phyloP scores from a whole-genome alignment of 1,140 invertebrate genomes.

The Drosophila athabasca region DNA sequence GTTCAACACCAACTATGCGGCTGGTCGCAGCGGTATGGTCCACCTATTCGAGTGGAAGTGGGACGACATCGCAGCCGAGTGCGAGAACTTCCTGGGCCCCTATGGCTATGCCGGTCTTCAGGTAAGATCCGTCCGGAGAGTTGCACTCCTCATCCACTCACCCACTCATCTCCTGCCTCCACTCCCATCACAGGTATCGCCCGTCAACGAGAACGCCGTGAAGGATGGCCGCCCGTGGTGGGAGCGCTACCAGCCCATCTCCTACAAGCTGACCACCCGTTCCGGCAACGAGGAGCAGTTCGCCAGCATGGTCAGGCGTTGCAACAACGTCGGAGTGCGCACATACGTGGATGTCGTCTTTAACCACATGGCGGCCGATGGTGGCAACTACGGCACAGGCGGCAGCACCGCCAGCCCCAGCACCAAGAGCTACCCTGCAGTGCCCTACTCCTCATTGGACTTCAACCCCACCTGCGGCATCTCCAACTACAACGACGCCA shows the following conservation, averaged over 20 bases:
- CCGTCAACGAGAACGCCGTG: constrained; percentile 74
- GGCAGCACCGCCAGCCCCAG: constrained; percentile 85
- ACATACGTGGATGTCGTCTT: constrained; percentile 94
- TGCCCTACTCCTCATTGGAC: constrained; percentile 86
- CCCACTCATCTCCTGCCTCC: too few species aligned
- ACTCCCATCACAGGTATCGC: constrained; percentile 55
- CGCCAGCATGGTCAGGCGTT: constrained; percentile 88
- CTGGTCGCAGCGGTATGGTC: constrained; percentile 86
- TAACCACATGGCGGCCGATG: constrained; percentile 89
- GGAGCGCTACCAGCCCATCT: constrained; percentile 95
- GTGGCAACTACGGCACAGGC: constrained; percentile 84
- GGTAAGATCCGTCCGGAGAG: constrained; percentile 82
- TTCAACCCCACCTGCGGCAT: constrained; percentile 86
- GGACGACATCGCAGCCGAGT: constrained; percentile 93
- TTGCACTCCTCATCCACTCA: too few species aligned
- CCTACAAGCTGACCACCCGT: constrained; percentile 90
- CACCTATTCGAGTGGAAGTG: constrained; percentile 94
- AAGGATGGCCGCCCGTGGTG: constrained; percentile 88
- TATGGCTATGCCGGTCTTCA: constrained; percentile 90
- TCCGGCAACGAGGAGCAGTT: constrained; percentile 90
- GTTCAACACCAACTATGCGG: constrained; percentile 77
- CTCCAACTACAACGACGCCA: constrained; percentile 85
- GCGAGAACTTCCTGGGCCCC: constrained; percentile 91
- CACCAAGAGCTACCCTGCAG: constrained; percentile 85
- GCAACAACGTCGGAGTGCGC: constrained; percentile 89